Percentiles rank a stretch among this genome's conserved stretches.
phyloP scores from a whole-genome alignment of 1,140 invertebrate species.

The Scaptodrosophila lebanonensis region DNA sequence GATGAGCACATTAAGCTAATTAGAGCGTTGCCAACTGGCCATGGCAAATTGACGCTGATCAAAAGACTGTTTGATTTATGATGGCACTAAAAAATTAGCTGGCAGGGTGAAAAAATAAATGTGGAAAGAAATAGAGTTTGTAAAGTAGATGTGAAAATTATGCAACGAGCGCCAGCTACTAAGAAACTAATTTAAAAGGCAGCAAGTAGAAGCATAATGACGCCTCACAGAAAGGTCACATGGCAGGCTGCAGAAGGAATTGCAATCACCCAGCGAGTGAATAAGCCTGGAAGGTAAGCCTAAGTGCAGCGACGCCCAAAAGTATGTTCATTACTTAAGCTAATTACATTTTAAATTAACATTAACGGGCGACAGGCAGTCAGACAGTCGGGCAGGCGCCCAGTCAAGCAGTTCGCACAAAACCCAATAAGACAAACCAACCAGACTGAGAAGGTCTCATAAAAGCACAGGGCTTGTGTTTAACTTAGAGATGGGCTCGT shows the following conservation, averaged over 20 bases:
- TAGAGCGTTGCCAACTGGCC: constrained; percentile 49
- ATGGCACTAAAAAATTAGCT: constrained; percentile 62
- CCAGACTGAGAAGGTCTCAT: too few relatives aligned
- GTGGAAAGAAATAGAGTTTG: constrained; percentile 43
- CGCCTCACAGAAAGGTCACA: too few relatives aligned
- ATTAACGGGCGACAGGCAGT: constrained; percentile 52
- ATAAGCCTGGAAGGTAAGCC: background rate
- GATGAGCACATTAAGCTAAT: constrained; percentile 49
- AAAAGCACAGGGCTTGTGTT: too few relatives aligned
- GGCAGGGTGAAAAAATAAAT: constrained; percentile 14
- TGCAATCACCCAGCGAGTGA: too few relatives aligned
- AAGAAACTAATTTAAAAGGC: constrained; percentile 64
- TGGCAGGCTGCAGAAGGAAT: too few relatives aligned
- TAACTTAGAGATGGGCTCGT: background rate
- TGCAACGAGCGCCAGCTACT: constrained; percentile 34
- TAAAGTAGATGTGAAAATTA: constrained; percentile 63
- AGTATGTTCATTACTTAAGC: constrained; percentile 74
- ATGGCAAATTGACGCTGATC: constrained; percentile 32
- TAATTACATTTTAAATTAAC: constrained; percentile 76
- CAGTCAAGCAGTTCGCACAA: constrained; percentile 43
- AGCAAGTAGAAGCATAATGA: background rate
- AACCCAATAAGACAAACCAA: constrained; percentile 50
- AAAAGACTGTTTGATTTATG: constrained; percentile 72
- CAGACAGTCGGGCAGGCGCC: too few relatives aligned
- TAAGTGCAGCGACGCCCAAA: constrained; percentile 38